phyloP scores from a whole-genome alignment of 2,113 vertebrate species.

The Mystacornis crossleyi region DNA sequence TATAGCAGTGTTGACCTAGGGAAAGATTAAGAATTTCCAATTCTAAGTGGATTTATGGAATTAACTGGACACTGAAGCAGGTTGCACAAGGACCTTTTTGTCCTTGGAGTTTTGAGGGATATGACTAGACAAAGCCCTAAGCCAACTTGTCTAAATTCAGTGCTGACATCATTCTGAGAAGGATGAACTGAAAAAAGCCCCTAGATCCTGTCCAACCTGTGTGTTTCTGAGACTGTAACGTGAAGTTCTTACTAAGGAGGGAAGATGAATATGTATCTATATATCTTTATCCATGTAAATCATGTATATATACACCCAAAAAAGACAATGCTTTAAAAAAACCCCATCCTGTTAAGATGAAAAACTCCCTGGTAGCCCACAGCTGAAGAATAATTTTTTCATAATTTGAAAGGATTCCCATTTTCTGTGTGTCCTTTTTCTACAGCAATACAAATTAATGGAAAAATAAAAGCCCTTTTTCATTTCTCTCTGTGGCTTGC shows the following conservation, averaged over 20 bases:
- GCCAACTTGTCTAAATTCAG: background rate
- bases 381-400: background rate
- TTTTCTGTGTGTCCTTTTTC: background rate
- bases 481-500: background rate
- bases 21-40: background rate
- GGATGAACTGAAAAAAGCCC: background rate
- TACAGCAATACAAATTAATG: background rate
- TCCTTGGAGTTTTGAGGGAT: background rate
- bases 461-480: background rate
- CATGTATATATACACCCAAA: background rate
- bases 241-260: background rate
- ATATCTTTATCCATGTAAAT: too few species aligned
- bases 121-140: background rate
- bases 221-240: background rate
- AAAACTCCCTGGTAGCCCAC: background rate
- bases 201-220: background rate
- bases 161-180: background rate
- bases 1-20: background rate
- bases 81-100: background rate
- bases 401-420: background rate
- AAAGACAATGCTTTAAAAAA: background rate
- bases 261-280: background rate
- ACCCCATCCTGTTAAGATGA: background rate
- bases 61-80: background rate
- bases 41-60: background rate